phyloP scores from a whole-genome alignment of 2,113 vertebrate genomes.

The Toxotes jaculatrix region DNA sequence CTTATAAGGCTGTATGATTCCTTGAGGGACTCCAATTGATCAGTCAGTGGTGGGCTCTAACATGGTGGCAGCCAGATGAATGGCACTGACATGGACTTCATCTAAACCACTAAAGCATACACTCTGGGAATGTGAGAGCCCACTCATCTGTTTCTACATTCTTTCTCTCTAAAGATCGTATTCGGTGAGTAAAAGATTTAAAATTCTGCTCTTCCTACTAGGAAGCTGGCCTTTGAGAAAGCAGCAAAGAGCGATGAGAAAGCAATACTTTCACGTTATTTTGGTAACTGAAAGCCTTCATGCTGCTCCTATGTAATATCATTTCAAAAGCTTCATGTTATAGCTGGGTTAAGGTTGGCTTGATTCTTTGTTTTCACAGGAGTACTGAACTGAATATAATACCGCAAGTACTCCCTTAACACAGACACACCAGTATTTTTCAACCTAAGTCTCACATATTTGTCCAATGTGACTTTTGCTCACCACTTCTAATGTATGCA shows the following conservation, averaged over 20 bases:
- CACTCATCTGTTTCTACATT: constrained; percentile 65
- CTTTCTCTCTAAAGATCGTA: constrained; percentile 36
- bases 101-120: constrained; percentile 71
- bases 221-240: constrained; percentile 31
- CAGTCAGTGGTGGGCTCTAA: constrained; percentile 76
- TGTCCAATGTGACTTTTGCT: background rate
- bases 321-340: constrained; percentile 20
- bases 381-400: constrained; percentile 22
- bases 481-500: background rate
- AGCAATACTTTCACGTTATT: constrained; percentile 37
- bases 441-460: background rate
- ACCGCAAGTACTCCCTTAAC: background rate
- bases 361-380: constrained; percentile 17
- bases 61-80: constrained; percentile 77
- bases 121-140: constrained; percentile 59
- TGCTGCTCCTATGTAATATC: constrained; percentile 1
- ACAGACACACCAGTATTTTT: background rate
- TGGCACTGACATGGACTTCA: constrained; percentile 75
- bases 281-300: constrained; percentile 17
- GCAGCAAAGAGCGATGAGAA: constrained; percentile 30
- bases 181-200: constrained; percentile 41
- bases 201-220: constrained; percentile 14
- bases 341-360: constrained; percentile 13
- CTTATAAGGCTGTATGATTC: constrained; percentile 76
- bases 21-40: constrained; percentile 80